Evolutionary conservation across 2,113 vertebrate genomes (phyloP).

Genomic region (Oryzias celebensis): DNA sequence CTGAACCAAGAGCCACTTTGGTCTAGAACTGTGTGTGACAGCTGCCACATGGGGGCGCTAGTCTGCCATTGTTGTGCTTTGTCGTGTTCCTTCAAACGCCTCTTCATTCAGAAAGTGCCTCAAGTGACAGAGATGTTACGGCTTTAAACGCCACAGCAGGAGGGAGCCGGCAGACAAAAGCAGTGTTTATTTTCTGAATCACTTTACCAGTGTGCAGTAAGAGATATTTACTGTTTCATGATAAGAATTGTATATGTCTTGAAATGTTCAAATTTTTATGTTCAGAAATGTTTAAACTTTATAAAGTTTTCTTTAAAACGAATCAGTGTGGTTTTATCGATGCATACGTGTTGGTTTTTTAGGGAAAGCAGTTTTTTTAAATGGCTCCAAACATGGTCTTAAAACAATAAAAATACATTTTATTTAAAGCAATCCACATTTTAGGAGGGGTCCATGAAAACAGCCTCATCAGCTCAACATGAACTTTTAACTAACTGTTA

Average conservation of each 20-base stretch:
- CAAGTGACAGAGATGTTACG: slow-evolving; percentile 50
- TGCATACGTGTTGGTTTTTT: background rate
- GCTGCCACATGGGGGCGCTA: slow-evolving; percentile 47
- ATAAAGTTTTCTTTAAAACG: slow-evolving; percentile 74
- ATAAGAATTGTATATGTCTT: slow-evolving; percentile 74
- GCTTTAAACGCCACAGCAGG: slow-evolving; percentile 52
- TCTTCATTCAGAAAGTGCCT: slow-evolving; percentile 76
- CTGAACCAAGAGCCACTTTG: slow-evolving; percentile 19
- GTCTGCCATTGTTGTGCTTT: slow-evolving; percentile 51
- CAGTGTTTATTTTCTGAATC: slow-evolving; percentile 78
- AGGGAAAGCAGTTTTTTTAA: background rate
- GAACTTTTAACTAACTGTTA: background rate
- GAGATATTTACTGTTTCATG: slow-evolving; percentile 78
- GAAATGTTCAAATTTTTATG: slow-evolving; percentile 71
- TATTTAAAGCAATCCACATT: slow-evolving; percentile 13
- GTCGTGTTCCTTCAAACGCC: slow-evolving; percentile 45
- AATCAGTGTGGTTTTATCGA: background rate
- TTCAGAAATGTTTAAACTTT: slow-evolving; percentile 72
- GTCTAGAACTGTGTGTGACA: slow-evolving; percentile 49
- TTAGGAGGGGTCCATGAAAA: no score
- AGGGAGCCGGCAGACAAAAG: slow-evolving; percentile 52
- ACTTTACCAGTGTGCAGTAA: slow-evolving; percentile 70
- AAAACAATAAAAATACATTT: slow-evolving; percentile 1
- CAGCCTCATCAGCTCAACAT: no score
- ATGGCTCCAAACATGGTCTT: background rate